These are phyloP conservation scores for Tinea pellionella DNA, from an alignment of 2,888 invertebrate species.

Conservation along the genomic window DNA sequence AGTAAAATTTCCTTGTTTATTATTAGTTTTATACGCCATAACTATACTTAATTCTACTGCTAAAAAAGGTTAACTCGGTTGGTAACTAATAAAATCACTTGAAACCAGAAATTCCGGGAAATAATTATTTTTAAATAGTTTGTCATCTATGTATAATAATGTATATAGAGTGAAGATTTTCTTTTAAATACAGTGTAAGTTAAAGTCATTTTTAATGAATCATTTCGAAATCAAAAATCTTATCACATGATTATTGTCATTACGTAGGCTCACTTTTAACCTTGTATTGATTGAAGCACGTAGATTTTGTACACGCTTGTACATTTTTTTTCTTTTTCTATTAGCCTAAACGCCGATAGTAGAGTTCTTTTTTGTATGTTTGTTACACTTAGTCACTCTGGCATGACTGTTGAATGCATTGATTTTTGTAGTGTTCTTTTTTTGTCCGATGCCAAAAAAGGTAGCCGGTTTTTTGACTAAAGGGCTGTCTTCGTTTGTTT, in stretches of 20 bases:
- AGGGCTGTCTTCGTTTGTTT: conserved; percentile 1
- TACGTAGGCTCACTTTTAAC: neutral
- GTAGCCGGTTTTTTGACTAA: neutral
- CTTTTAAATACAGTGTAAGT: too few species aligned
- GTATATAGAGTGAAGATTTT: too few species aligned
- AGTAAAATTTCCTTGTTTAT: conserved; percentile 1
- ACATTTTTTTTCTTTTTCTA: conserved; percentile 25
- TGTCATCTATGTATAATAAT: too few species aligned
- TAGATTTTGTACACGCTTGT: conserved; percentile 1
- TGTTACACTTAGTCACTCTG: conserved; percentile 29
- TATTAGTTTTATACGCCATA: neutral
- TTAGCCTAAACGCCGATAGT: conserved; percentile 23
- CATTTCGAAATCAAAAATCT: neutral
- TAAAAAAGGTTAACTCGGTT: too few species aligned
- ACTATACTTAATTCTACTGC: neutral
- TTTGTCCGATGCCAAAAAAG: conserved; percentile 2
- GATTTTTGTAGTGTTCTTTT: conserved; percentile 2
- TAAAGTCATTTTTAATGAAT: neutral
- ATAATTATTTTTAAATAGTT: too few species aligned
- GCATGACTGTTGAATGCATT: conserved; percentile 26
- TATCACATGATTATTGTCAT: conserved; percentile 2
- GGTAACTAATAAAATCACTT: too few species aligned
- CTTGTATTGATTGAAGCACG: conserved; percentile 5
- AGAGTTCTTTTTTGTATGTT: conserved; percentile 22
- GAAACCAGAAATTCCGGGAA: too few species aligned